Conservation (phyloP, 2,888 invertebrate genomes). For the Drosophila algonquin region DNA sequence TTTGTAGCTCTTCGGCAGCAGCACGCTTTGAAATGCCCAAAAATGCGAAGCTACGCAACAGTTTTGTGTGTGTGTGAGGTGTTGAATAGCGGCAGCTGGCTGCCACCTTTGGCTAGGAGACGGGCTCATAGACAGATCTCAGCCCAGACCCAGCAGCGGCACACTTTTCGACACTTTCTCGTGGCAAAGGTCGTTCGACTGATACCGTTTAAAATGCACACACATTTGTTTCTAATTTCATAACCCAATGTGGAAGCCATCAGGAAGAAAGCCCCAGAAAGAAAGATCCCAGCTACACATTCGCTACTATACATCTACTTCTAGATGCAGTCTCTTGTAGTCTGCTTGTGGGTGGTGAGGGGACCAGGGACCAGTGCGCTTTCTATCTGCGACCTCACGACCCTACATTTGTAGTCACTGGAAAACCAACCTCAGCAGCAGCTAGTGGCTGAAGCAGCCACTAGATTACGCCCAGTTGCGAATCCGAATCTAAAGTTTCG, state of each 20-base stretch:
- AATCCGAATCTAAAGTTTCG: constrained; percentile 18
- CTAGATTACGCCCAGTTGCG: constrained; percentile 17
- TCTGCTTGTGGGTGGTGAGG: no score
- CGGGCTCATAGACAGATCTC: constrained; percentile 4
- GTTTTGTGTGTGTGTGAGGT: neutral
- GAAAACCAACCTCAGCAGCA: neutral
- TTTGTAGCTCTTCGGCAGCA: no score
- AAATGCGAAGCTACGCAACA: constrained; percentile 1
- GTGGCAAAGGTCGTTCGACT: constrained; percentile 36
- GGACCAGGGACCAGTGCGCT: no score
- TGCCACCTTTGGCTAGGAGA: neutral
- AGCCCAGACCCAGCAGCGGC: constrained; percentile 23
- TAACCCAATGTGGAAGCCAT: no score
- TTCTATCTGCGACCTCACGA: neutral
- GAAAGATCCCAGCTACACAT: no score
- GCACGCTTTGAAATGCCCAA: neutral
- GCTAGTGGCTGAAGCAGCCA: neutral
- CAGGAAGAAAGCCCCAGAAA: no score
- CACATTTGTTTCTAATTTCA: constrained; percentile 4
- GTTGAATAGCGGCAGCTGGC: constrained; percentile 4
- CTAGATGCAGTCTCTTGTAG: no score
- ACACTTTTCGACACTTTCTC: constrained; percentile 54
- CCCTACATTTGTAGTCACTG: no score
- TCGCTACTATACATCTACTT: no score
- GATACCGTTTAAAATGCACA: constrained; percentile 49